Evolutionary conservation across 1,140 invertebrate species (phyloP), one percentile per base, ranked within the genome.

Genomic region (Trachymyrmex septentrionalis): DNA sequence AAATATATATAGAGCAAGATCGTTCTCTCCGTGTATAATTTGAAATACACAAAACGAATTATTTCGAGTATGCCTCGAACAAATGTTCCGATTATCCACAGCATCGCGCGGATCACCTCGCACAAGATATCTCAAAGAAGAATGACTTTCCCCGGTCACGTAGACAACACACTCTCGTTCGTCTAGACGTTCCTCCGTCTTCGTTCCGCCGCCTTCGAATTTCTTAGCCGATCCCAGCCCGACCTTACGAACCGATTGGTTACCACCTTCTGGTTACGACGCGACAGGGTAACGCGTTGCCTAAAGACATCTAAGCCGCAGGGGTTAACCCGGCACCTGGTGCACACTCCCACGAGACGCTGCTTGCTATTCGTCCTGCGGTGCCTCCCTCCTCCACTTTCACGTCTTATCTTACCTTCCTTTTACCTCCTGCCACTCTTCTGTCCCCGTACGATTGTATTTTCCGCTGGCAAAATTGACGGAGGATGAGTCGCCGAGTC

Each of bases 301-400:
- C 92, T 88, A 88, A 91, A 93, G 93, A 93, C 92, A 89, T 91
- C 93, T 95, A 94, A 95, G 94, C 94, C 94, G 88, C 91, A 89
- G 93, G 93, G 93, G 92, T 93, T 94, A 94, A 93, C 92, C 93
- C 92, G 85, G 88, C 94, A 95, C 94, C 94, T 95, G 94, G 94
- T 95, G 94, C 94, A 90, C 92, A 91, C 91, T 93, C 94, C 94
- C 93, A 91, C 91, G 93, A 93, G 94, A 94, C 93, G 77, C 91
- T 91, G 91, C 91, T 94, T 94, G 92, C 92, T 94, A 94, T 95
- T 95, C 94, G 92, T 92, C 90, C 90, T 91, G 91, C 93, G 92
- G 91, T 86, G 66, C 88, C 86, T 86, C 88, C 57, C 69, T 80
- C 86, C 86, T 80, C 69, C 87, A 53, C 64, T 76, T 86, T 71